Conservation (phyloP, 2,113 vertebrate species). For the Heterocephalus glaber region DNA sequence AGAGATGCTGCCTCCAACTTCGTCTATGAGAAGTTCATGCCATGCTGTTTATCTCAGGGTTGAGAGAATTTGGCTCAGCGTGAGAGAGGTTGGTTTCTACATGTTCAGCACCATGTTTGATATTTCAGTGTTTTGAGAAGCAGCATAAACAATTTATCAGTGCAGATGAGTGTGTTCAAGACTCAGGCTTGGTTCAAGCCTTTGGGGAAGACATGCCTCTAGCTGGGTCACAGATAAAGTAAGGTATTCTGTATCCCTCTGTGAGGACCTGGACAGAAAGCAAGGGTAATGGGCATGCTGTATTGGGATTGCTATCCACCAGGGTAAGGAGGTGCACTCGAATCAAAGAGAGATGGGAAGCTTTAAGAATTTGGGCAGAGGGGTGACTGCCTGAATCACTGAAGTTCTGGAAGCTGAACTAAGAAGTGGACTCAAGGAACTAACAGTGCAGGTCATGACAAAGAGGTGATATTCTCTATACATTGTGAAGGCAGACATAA, state of each 20-base stretch:
- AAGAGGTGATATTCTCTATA: background rate
- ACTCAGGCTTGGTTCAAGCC: background rate
- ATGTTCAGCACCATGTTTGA: background rate
- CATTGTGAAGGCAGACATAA: background rate
- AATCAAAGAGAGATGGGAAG: background rate
- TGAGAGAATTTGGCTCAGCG: background rate
- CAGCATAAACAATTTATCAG: background rate
- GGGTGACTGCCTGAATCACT: background rate
- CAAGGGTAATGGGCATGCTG: too few species aligned
- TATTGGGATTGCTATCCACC: background rate
- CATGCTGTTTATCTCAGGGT: background rate
- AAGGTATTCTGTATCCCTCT: background rate
- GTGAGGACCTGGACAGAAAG: background rate
- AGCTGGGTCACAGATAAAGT: background rate
- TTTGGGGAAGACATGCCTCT: background rate
- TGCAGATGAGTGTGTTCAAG: background rate
- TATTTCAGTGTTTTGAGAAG: background rate
- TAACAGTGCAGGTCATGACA: background rate
- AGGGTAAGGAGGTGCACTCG: background rate
- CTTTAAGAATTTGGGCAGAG: background rate
- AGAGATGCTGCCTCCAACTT: accelerated
- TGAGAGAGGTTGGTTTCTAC: background rate
- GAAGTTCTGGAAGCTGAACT: background rate
- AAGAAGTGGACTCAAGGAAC: background rate
- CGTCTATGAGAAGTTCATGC: too few species aligned